Conservation (phyloP, 2,113 vertebrate species). For the Charina bottae region DNA sequence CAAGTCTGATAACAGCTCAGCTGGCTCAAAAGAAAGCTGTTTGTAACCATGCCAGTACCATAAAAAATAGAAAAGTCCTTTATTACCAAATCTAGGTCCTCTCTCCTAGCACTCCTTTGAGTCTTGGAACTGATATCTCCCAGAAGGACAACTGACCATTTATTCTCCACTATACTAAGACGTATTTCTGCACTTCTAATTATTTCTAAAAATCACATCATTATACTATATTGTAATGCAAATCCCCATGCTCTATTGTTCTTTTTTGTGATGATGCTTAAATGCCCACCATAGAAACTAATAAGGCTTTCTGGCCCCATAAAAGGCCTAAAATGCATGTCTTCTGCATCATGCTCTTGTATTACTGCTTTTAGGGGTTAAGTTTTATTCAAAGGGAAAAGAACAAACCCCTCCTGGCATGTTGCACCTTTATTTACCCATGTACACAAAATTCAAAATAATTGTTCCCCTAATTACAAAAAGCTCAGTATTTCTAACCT, state of each 20-base stretch:
- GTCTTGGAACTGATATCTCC: background rate
- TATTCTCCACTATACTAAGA: background rate
- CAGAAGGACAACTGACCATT: background rate
- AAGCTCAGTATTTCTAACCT: background rate
- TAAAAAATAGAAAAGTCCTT: background rate
- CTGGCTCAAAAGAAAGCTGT: background rate
- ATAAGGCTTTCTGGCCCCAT: background rate
- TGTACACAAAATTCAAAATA: background rate
- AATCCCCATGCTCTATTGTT: background rate
- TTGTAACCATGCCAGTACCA: background rate
- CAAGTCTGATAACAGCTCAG: background rate
- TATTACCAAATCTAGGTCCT: background rate
- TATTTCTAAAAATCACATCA: background rate
- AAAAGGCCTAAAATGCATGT: background rate
- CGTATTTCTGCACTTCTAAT: background rate
- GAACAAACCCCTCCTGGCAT: background rate
- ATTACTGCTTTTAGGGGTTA: background rate
- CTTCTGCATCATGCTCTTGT: background rate
- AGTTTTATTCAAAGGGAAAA: background rate
- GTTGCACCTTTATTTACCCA: background rate
- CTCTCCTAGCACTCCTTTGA: background rate
- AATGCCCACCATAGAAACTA: background rate
- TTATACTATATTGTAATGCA: background rate
- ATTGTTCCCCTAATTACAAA: background rate
- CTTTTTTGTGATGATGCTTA: background rate